Conservation (phyloP, 1,140 invertebrate species). For the Tribolium castaneum region DNA sequence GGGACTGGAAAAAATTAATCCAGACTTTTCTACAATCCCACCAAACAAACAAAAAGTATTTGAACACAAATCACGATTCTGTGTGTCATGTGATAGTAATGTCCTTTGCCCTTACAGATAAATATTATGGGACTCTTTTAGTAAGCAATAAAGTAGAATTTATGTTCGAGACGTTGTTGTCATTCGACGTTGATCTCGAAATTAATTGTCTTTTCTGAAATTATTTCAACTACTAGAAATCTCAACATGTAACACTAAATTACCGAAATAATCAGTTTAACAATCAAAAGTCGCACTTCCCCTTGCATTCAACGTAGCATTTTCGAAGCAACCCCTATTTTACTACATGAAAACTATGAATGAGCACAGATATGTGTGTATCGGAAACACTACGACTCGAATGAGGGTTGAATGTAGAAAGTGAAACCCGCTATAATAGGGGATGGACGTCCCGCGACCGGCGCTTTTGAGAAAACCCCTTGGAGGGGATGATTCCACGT, state of each 20-base stretch:
- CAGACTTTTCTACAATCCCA: neutral
- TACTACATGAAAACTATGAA: slow-evolving; percentile 5
- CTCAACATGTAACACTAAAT: neutral
- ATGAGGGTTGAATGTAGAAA: slow-evolving; percentile 18
- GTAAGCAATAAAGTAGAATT: neutral
- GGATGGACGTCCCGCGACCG: slow-evolving; percentile 7
- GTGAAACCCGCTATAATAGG: slow-evolving; percentile 13
- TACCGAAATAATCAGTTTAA: neutral
- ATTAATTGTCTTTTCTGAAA: neutral
- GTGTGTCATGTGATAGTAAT: neutral
- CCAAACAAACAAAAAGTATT: neutral
- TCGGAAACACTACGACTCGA: slow-evolving; percentile 9
- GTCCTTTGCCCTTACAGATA: neutral
- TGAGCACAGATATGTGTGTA: neutral
- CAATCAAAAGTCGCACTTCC: neutral
- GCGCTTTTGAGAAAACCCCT: neutral
- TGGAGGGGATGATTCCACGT: slow-evolving; percentile 6
- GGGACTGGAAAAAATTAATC: slow-evolving; percentile 1
- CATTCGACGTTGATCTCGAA: neutral
- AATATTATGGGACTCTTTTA: neutral
- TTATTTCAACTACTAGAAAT: neutral
- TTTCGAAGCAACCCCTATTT: neutral
- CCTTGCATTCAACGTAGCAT: neutral
- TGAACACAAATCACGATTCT: neutral
- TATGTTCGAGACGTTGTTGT: neutral